A percentile compares a stretch with the other conserved stretches of the same genome.
Evolutionary conservation across 2,797 vertebrate genomes (phyloP).

Genomic region (Microcaecilia unicolor): DNA sequence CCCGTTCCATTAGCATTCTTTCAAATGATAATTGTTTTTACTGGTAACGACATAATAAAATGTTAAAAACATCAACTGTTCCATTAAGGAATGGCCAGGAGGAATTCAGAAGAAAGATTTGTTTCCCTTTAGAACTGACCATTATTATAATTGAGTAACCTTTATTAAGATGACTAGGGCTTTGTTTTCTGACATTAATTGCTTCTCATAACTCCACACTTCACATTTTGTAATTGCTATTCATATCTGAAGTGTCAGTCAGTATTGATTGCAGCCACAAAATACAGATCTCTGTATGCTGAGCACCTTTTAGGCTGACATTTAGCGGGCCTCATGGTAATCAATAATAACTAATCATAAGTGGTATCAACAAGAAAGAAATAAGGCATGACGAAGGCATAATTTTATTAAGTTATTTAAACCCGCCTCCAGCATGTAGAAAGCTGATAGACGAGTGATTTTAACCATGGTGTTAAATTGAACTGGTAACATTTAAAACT

Average conservation of each 20-base stretch:
- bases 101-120: constrained; percentile 12
- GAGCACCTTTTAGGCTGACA: constrained; percentile 20
- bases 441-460: too few species aligned
- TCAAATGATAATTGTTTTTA: constrained; percentile 13
- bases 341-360: constrained; percentile 29
- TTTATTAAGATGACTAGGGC: constrained; percentile 7
- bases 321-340: constrained; percentile 31
- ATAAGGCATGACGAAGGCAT: too few species aligned
- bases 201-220: constrained; percentile 10
- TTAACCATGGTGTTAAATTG: too few species aligned
- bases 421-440: too few species aligned
- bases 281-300: constrained; percentile 8
- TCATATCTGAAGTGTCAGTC: constrained; percentile 1
- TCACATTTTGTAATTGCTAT: constrained; percentile 23
- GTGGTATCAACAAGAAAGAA: constrained; percentile 31
- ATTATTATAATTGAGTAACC: constrained; percentile 15
- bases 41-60: constrained; percentile 12
- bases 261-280: constrained; percentile 26
- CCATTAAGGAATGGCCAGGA: constrained; percentile 28
- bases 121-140: constrained; percentile 24
- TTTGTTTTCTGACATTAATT: constrained; percentile 25
- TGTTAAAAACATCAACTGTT: constrained; percentile 20
- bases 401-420: too few species aligned
- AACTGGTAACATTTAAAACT: too few species aligned
- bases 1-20: neutral